phyloP scores from a whole-genome alignment of 2,888 invertebrate species.

The Eupithecia exiguata region DNA sequence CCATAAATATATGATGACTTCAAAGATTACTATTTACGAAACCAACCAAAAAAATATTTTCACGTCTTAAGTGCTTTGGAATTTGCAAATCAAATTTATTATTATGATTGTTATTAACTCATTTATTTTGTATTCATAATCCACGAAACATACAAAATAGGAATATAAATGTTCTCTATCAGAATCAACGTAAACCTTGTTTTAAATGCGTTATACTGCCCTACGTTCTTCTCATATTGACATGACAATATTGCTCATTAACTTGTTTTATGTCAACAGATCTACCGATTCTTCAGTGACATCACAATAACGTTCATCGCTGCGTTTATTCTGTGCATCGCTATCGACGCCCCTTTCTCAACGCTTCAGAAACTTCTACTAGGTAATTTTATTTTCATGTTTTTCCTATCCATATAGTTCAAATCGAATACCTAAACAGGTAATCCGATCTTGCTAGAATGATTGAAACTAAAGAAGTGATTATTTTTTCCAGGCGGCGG shows the following conservation, averaged over 20 bases:
- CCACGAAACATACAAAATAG: too few relatives aligned
- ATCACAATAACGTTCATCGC: constrained; percentile 53
- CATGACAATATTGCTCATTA: not conserved
- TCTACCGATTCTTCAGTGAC: constrained; percentile 61
- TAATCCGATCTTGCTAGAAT: not conserved
- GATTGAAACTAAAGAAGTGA: not conserved
- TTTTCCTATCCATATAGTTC: not conserved
- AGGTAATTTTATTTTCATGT: constrained; percentile 46
- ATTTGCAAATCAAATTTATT: too few relatives aligned
- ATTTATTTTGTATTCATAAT: too few relatives aligned
- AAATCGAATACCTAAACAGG: not conserved
- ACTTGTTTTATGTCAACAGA: constrained; percentile 45
- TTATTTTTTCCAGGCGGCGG: constrained; percentile 42
- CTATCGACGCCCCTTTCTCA: constrained; percentile 67
- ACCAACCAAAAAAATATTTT: too few relatives aligned
- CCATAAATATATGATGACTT: not conserved
- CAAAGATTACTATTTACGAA: not conserved
- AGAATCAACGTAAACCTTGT: not conserved
- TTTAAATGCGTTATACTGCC: not conserved
- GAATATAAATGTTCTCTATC: not conserved
- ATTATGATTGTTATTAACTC: too few relatives aligned
- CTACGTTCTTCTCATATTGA: not conserved
- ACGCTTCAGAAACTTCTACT: constrained; percentile 64
- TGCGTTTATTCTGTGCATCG: constrained; percentile 60
- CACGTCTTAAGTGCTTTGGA: not conserved